Percentiles rank a stretch among this genome's conserved stretches.
phyloP scores from a whole-genome alignment of 1,140 invertebrate species.

The Drosophila malerkotliana region DNA sequence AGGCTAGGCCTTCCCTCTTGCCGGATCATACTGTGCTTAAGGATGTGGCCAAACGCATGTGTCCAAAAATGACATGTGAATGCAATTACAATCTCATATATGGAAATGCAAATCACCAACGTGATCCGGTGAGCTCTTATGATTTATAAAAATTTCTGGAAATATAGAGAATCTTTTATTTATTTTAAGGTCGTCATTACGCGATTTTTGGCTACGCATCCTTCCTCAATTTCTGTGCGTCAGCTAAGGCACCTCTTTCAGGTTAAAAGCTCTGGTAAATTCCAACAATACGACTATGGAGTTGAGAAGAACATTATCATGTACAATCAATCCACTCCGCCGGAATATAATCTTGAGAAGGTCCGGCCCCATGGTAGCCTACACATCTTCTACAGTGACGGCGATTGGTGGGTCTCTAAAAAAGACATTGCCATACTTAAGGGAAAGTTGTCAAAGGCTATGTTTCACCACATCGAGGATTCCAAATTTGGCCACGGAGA shows the following conservation, averaged over 20 bases:
- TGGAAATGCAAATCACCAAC: background rate
- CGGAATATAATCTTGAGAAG: background rate
- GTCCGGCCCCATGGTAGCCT: background rate
- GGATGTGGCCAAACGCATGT: background rate
- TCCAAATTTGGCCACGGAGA: background rate
- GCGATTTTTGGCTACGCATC: background rate
- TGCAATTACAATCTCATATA: conserved; percentile 1
- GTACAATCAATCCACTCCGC: background rate
- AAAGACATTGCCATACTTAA: background rate
- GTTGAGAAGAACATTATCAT: background rate
- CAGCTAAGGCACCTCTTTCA: background rate
- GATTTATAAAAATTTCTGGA: background rate
- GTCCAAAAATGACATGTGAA: background rate
- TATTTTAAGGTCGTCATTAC: background rate
- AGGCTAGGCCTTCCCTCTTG: background rate
- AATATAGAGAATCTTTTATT: background rate
- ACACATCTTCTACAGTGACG: background rate
- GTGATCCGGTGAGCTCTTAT: background rate
- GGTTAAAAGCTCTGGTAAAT: background rate
- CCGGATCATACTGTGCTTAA: background rate
- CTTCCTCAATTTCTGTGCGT: background rate
- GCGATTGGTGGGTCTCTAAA: background rate
- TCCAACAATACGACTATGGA: background rate
- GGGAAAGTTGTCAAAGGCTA: background rate
- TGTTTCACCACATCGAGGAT: background rate